Conservation (phyloP, 2,113 vertebrate species). For the Pelecanoides urinatrix region DNA sequence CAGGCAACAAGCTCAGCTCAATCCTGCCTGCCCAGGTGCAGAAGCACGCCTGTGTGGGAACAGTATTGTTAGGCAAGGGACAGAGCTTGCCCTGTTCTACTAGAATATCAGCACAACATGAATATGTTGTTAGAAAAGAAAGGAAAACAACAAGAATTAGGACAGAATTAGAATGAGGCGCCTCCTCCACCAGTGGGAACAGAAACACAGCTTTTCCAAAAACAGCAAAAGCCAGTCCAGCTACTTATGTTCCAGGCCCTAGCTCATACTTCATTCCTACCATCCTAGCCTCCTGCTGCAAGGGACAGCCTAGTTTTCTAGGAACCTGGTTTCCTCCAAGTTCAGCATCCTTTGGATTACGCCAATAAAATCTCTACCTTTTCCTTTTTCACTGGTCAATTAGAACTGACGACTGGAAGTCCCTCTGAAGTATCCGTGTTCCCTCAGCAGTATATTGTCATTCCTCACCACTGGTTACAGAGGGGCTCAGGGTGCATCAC, state of each 20-base stretch:
- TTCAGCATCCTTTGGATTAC: neutral
- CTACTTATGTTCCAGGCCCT: neutral
- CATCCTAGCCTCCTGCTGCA: neutral
- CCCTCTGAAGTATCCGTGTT: accelerated
- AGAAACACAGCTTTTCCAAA: neutral
- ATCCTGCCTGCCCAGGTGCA: neutral
- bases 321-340: neutral
- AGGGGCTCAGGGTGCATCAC: neutral
- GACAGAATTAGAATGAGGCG: neutral
- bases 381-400: neutral
- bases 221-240: neutral
- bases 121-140: neutral
- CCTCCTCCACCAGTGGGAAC: neutral
- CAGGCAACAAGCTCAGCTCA: neutral
- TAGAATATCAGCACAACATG: neutral
- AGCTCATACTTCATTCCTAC: neutral
- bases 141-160: neutral
- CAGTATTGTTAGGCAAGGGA: neutral
- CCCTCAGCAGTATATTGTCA: neutral
- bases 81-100: neutral
- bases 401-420: neutral
- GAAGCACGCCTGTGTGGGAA: neutral
- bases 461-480: neutral
- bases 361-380: neutral
- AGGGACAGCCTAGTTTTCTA: neutral